Evolutionary conservation across 2,113 vertebrate genomes (phyloP), one percentile per base, ranked within the genome.

Genomic region (Grammomys dolichurus): DNA sequence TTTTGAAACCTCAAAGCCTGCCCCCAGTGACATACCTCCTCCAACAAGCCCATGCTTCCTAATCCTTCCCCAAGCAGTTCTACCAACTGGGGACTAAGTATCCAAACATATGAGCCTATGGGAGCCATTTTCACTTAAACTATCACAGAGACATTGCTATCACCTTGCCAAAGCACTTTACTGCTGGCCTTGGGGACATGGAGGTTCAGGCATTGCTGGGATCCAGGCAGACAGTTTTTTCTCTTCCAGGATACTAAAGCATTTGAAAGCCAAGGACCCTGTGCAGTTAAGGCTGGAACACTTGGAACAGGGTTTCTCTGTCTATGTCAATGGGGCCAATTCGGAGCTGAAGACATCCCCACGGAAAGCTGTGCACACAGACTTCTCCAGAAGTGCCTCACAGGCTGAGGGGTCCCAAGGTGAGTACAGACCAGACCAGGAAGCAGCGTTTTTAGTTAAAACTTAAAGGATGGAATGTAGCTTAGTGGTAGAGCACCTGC

Each of bases 271-370:
- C 95, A 99, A 99, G 98, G 98, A 99, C 92, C 98, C 99, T 0
- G 33, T 97, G 91, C 98, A 99, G 85, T 95, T 99, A 73, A 98
- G 98, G 84, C 96, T 99, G 98, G 99, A 99, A 96, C 98, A 98
- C 87, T 80, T 99, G 75, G 99, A 99, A 72, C 99, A 99, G 93
- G 99, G 99, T 11, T 99, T 99, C 98, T 99, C 99, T 13, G 98
- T 99, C 80, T 99, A 99, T n/a, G 97, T 99, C 94, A 99, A 99
- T 11, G 99, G 99, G 86, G 99, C 99, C 84, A 99, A 99, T 96
- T 99, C 99, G 0, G 99, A 99, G 88, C 95, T 96, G 86, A 98
- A 94, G 92, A 98, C 97, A 1, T 87, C 97, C 48, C 94, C 63
- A 48, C 98, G 97, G 96, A 98, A 96, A 96, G 86, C 70, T 17